phyloP scores from a whole-genome alignment of 1,140 invertebrate species.

The Drosophila willistoni region DNA sequence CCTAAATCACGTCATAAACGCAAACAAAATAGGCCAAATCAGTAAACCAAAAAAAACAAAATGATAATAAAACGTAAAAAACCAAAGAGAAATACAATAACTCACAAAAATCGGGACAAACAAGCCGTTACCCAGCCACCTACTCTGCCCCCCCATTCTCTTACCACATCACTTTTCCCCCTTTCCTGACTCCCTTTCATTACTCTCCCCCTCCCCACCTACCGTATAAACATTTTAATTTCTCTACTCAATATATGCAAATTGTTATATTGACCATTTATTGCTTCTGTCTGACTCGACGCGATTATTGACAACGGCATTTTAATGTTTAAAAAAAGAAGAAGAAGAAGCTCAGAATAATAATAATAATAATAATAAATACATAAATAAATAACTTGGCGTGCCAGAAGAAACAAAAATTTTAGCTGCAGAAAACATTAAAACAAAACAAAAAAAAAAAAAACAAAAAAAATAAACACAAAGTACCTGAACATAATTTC shows the following conservation, averaged over 20 bases:
- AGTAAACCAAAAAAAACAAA: constrained; percentile 61
- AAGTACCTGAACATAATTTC: constrained; percentile 71
- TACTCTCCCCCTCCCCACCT: too few species aligned
- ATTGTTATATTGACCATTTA: constrained; percentile 73
- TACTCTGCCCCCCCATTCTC: constrained; percentile 7
- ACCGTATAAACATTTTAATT: constrained; percentile 2
- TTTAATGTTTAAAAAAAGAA: constrained; percentile 57
- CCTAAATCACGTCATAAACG: constrained; percentile 42
- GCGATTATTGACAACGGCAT: constrained; percentile 70
- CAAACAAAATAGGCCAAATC: constrained; percentile 66
- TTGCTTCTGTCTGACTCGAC: constrained; percentile 31
- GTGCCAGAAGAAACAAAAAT: constrained; percentile 56
- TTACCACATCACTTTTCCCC: not conserved
- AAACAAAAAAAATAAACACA: constrained; percentile 23
- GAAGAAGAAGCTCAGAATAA: not conserved
- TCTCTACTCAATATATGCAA: constrained; percentile 67
- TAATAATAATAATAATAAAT: constrained; percentile 12
- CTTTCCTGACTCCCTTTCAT: not conserved
- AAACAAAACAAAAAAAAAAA: constrained; percentile 29
- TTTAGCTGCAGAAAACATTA: not conserved
- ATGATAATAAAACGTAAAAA: constrained; percentile 6
- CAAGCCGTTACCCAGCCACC: constrained; percentile 17
- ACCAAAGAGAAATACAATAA: constrained; percentile 27
- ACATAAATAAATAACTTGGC: constrained; percentile 62
- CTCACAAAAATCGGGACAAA: constrained; percentile 35